Percentiles rank a stretch among this genome's conserved stretches.
phyloP scores from a whole-genome alignment of 2,113 vertebrate genomes.

The Sphyrna mokarran region DNA sequence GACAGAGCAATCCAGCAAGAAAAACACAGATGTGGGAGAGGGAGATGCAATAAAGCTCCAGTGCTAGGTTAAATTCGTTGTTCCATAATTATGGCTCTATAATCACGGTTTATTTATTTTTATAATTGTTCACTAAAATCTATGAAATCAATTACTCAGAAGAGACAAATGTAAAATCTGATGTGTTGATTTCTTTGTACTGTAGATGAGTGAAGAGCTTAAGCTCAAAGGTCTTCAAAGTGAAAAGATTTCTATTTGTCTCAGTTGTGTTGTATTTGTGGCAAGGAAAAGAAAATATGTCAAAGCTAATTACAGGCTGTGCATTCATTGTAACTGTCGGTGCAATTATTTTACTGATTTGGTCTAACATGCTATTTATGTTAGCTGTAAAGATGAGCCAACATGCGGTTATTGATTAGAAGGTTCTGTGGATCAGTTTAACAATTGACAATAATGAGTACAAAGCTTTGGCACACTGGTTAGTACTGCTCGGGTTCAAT shows the following conservation, averaged over 20 bases:
- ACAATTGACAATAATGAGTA: neutral
- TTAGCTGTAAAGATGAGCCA: neutral
- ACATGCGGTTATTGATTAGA: neutral
- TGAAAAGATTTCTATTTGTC: neutral
- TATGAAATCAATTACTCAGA: neutral
- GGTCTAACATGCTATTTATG: neutral
- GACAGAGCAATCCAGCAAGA: neutral
- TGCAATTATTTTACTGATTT: neutral
- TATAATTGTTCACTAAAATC: neutral
- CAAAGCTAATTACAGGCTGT: neutral
- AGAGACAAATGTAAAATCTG: neutral
- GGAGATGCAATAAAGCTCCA: neutral
- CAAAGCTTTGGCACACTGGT: too few species aligned
- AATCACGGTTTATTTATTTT: neutral
- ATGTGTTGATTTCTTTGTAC: neutral
- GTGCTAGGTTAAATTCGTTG: neutral
- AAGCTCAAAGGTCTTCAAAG: neutral
- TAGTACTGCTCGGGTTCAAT: too few species aligned
- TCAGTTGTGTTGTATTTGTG: neutral
- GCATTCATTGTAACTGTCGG: neutral
- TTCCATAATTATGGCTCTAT: neutral
- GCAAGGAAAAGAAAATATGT: neutral
- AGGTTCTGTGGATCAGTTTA: neutral
- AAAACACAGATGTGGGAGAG: neutral
- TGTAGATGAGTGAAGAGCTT: neutral